Evolutionary conservation across 2,113 vertebrate genomes (phyloP).

Genomic region (Tupaia chinensis): DNA sequence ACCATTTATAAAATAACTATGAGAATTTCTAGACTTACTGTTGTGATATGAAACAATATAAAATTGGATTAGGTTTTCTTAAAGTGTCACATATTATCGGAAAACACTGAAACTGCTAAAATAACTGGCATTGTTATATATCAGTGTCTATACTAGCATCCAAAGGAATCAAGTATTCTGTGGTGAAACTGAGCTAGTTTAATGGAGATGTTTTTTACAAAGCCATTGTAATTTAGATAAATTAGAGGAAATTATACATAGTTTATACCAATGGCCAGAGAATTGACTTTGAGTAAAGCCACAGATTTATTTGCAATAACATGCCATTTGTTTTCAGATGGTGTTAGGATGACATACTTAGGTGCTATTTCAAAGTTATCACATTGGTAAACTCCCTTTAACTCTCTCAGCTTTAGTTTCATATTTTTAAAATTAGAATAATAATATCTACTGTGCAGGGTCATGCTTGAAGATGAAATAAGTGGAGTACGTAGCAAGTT

Average conservation of each 20-base stretch:
- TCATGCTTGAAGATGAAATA: too few relatives aligned
- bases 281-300: background rate
- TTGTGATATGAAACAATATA: background rate
- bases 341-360: background rate
- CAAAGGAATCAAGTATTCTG: background rate
- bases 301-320: background rate
- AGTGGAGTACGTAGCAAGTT: too few relatives aligned
- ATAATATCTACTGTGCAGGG: background rate
- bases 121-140: background rate
- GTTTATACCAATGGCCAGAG: background rate
- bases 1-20: background rate
- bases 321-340: background rate
- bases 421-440: background rate
- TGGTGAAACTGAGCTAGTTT: background rate
- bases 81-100: background rate
- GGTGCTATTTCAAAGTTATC: background rate
- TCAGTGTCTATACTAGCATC: background rate
- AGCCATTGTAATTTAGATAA: background rate
- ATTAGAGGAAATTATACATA: background rate
- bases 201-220: background rate
- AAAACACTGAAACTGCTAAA: background rate
- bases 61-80: conserved; percentile 1
- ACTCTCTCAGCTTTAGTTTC: background rate
- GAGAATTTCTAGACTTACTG: background rate
- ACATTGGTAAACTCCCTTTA: background rate